Evolutionary conservation across 2,888 invertebrate species (phyloP), one percentile per base, ranked within the genome.

Genomic region (Aporophyla nigra): DNA sequence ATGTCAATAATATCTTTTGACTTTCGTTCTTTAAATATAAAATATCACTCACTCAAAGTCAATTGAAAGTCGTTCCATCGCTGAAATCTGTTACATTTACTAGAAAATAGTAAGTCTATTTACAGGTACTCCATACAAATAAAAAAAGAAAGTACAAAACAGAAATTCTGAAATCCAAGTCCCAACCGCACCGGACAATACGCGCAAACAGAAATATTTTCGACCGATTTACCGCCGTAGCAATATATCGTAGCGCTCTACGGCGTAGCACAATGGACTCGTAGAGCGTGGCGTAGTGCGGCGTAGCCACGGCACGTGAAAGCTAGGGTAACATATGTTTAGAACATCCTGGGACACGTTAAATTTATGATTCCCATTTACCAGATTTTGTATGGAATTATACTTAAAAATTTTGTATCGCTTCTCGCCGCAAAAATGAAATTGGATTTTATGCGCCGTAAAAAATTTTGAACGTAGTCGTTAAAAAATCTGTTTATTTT

Each of bases 251-350:
- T 89, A 90, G 88, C 88, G 78, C 78, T 75, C 90, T 91, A 90
- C 91, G 88, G 76, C 89, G 93, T 92, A 92, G 92, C 89, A 91
- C 92, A 91, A 90, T 91, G 86, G 88, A 86, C 88, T 86, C 90
- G 90, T 89, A 89, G 91, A 87, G 82, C 90, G 86, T 85, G 84
- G 74, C 85, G 89, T 87, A 87, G 81, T 83, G 87, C 85, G 76
- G 73, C 84, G 88, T 87, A 86, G 87, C 87, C 82, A 86, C 88
- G 80, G 78, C 80, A 88, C 88, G 86, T 83, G 84, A 88, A 83
- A 67, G 80, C 82, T 89, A 89, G 89, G 85, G 90, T 82, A 75
- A 81, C 89, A 77, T 82, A 81, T 78, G 83, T 78, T 83, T 69
- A 77, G 84, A 82, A 82, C 76, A 75, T 87, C 78, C 79, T 79